Evolutionary conservation across 2,888 invertebrate species (phyloP).

Genomic region (Melinaea menophilus): DNA sequence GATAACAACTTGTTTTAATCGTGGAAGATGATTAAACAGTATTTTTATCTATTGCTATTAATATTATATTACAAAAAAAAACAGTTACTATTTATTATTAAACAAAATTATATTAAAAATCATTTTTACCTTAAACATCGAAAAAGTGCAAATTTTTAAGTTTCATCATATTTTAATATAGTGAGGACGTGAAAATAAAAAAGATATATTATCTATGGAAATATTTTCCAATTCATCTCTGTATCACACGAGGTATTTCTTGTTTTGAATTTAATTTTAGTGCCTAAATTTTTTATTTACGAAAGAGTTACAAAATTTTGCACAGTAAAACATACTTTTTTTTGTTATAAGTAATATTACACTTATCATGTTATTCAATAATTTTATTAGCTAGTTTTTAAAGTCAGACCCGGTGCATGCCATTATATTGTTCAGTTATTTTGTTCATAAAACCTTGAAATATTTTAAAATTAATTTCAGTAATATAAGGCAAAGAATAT

Average conservation of each 20-base stretch:
- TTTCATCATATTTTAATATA: no score
- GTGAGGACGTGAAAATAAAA: constrained; percentile 5
- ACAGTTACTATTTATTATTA: no score
- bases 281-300: constrained; percentile 4
- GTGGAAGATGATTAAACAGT: no score
- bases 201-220: constrained; percentile 17
- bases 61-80: no score
- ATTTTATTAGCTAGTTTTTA: constrained; percentile 15
- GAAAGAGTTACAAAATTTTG: not conserved
- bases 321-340: not conserved
- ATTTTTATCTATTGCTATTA: no score
- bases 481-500: constrained; percentile 34
- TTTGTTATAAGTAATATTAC: not conserved
- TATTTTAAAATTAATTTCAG: constrained; percentile 37
- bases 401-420: constrained; percentile 32
- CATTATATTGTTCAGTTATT: constrained; percentile 28
- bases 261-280: constrained; percentile 31
- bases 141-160: no score
- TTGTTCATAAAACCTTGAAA: constrained; percentile 28
- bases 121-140: no score
- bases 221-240: constrained; percentile 32
- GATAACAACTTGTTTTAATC: no score
- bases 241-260: constrained; percentile 47
- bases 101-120: no score
- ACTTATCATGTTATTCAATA: not conserved